These are phyloP conservation scores for Muschampia plurimacula DNA, from an alignment of 2,888 invertebrate species.

Conservation along the genomic window DNA sequence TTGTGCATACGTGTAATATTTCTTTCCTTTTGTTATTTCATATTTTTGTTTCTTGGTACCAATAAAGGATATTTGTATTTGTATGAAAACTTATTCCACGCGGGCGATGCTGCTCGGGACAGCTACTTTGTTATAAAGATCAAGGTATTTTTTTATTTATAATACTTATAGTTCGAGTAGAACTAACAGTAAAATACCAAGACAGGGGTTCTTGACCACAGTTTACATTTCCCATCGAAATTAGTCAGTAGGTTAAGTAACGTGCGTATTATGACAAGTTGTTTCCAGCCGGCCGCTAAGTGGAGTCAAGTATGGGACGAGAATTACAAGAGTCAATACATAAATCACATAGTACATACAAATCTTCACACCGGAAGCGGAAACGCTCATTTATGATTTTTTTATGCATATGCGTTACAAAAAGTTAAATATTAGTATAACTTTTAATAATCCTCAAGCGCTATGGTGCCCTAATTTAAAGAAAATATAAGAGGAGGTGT, in stretches of 20 bases:
- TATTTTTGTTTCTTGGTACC: too few species aligned
- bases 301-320: slow-evolving; percentile 15
- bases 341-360: slow-evolving; percentile 9
- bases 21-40: too few species aligned
- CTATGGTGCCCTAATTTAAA: too few species aligned
- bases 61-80: too few species aligned
- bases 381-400: background rate
- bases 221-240: slow-evolving; percentile 19
- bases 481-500: too few species aligned
- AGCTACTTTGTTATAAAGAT: too few species aligned
- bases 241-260: background rate
- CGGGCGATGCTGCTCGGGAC: too few species aligned
- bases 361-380: slow-evolving; percentile 17
- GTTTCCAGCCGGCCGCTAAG: background rate
- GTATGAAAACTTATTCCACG: too few species aligned
- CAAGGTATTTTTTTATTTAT: too few species aligned
- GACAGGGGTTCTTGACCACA: background rate
- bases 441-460: too few species aligned
- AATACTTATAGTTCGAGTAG: too few species aligned
- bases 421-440: background rate
- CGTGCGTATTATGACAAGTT: background rate
- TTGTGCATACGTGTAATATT: too few species aligned
- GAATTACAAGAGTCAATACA: slow-evolving; percentile 2
- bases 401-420: background rate
- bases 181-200: background rate